phyloP scores from a whole-genome alignment of 2,888 invertebrate species.

The Idaea straminata region DNA sequence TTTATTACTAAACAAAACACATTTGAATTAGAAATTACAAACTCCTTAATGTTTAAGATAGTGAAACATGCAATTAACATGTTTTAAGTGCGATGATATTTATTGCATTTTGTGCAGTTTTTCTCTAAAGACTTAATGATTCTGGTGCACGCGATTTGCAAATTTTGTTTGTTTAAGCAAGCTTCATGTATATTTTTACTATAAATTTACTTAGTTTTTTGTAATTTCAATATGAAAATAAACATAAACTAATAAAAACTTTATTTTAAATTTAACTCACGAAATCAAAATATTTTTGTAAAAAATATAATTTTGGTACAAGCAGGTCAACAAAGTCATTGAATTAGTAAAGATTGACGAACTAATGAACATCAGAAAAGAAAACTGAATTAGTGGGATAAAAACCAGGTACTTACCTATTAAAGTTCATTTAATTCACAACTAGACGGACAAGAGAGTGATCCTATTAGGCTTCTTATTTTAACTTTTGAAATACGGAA shows the following conservation, averaged over 20 bases:
- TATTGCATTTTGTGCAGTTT: constrained; percentile 17
- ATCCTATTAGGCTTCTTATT: too few species aligned
- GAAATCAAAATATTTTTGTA: too few species aligned
- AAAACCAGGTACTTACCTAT: too few species aligned
- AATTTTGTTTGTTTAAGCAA: constrained; percentile 15
- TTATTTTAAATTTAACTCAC: not conserved
- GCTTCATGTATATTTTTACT: constrained; percentile 6
- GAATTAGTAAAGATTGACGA: too few species aligned
- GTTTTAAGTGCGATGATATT: constrained; percentile 25
- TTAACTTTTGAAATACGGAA: too few species aligned
- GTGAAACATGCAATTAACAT: constrained; percentile 45
- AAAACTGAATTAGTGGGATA: too few species aligned
- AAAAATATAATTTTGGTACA: too few species aligned
- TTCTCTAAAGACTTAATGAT: constrained; percentile 17
- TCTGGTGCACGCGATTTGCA: constrained; percentile 21
- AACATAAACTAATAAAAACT: constrained; percentile 1
- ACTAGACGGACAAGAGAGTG: too few species aligned
- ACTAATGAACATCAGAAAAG: too few species aligned
- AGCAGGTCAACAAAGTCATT: too few species aligned
- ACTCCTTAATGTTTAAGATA: constrained; percentile 47
- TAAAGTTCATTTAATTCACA: too few species aligned
- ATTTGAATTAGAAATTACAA: constrained; percentile 40
- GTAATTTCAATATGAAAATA: not conserved
- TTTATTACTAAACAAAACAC: not conserved
- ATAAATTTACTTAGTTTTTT: constrained; percentile 6